Conservation (phyloP, 2,113 vertebrate species). For the Perccottus glenii region DNA sequence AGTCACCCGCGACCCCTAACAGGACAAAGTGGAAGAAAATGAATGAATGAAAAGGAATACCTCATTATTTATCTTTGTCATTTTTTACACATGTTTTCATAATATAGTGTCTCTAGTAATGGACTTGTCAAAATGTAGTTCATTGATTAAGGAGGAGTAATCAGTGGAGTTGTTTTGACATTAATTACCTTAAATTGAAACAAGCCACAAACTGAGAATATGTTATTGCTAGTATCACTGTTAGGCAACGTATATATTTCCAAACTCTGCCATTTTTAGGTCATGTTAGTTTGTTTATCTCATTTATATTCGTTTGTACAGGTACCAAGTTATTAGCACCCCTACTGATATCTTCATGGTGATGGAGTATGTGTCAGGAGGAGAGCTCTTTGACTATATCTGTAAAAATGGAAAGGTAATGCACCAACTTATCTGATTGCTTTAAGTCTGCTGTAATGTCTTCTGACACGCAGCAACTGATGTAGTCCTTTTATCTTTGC, state of each 20-base stretch:
- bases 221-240: no score
- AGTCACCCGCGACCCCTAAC: no score
- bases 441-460: background rate
- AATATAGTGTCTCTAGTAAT: no score
- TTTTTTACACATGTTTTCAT: no score
- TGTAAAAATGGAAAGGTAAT: constrained; percentile 99
- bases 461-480: background rate
- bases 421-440: background rate
- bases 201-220: no score
- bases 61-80: no score
- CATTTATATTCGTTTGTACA: constrained; percentile 66
- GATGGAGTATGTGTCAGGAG: constrained; percentile 99
- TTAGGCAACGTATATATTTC: no score
- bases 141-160: no score
- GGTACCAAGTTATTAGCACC: constrained; percentile 99
- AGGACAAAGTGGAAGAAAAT: no score
- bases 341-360: constrained; percentile 99
- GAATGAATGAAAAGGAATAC: no score
- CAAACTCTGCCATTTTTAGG: no score
- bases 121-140: no score
- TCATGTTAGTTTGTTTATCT: background rate
- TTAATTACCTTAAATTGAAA: background rate
- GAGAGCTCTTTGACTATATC: constrained; percentile 99
- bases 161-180: background rate
- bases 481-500: background rate